phyloP scores from a whole-genome alignment of 2,113 vertebrate genomes.

The Phalacrocorax aristotelis region DNA sequence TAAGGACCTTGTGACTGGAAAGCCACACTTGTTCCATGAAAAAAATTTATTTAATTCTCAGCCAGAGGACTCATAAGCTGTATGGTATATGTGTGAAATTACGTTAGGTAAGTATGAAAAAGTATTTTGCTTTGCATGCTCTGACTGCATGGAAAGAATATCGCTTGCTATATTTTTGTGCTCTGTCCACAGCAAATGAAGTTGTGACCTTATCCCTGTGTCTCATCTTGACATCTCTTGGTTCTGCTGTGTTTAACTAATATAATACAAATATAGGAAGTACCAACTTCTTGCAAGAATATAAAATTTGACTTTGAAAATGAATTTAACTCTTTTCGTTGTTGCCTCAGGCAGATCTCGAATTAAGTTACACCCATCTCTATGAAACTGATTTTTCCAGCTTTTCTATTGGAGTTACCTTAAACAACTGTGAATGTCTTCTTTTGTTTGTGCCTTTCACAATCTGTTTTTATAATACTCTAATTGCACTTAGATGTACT shows the following conservation, averaged over 20 bases:
- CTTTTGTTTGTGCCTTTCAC: neutral
- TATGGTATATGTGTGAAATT: neutral
- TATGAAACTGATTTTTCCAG: neutral
- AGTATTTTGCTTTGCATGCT: neutral
- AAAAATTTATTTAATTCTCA: neutral
- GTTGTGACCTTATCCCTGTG: accelerated
- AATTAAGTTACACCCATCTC: neutral
- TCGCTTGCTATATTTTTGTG: neutral
- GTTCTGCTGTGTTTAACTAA: neutral
- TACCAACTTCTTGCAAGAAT: neutral
- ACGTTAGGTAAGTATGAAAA: neutral
- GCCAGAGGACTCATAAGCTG: neutral
- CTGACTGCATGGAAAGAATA: neutral
- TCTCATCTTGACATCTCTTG: neutral
- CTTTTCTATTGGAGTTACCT: neutral
- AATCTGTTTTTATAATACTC: neutral
- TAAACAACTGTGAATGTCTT: neutral
- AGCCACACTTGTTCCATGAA: neutral
- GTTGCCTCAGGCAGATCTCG: neutral
- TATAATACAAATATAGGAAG: neutral
- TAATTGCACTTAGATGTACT: neutral
- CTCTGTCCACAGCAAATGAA: neutral
- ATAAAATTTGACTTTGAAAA: neutral
- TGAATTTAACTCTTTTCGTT: neutral
- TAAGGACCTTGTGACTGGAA: neutral